Base-by-base conservation (phyloP, 1,140 invertebrate genomes). In the Glomeris maerens region DNA sequence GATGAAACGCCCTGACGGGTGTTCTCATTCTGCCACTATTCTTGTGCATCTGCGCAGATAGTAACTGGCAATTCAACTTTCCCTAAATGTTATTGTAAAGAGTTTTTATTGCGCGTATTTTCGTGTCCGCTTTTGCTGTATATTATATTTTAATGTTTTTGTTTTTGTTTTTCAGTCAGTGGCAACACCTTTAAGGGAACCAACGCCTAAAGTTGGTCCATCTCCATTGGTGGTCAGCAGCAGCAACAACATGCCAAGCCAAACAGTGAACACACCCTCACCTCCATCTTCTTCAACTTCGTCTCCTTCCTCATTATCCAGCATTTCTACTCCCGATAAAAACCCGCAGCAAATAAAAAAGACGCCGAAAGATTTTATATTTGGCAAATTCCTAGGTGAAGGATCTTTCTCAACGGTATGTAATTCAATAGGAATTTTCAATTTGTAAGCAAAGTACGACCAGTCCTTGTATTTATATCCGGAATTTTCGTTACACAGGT, bases 331-430 rank as follows among this genome's bases (percentile, higher is more conserved):
- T 10, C 10, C 10, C 17, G 31, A 17, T 10, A 36, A 10, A 36
- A 17, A 36, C 17, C 40, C 4, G 20, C 40, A 17, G 40, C 40
- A 17, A 42, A 21, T 42, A 44, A 87, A 85, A 61, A 75, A 79
- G 57, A 78, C 76, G 5, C 73, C 83, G n/a, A 78, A 80, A 58
- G 91, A 96, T 67, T 96, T 87, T 66, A 84, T 90, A 56, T 97
- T 96, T 73, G 88, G 89, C 27, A 93, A 91, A 72, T 76, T 89
- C 47, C 86, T 97, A 58, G 93, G 92, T 52, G 90, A 96, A 70
- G 93, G 93, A 50, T 94, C 91, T 64, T 97, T 90, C 68, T 94
- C 91, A 55, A 91, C 84, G 40, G 93, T 83, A 66, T 74, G 71
- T 71, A 40, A 25, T 41, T 17, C 17, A 20, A n/a, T 29, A 29